Evolutionary conservation across 2,797 vertebrate species (phyloP).

Genomic region (Anguilla obscura): DNA sequence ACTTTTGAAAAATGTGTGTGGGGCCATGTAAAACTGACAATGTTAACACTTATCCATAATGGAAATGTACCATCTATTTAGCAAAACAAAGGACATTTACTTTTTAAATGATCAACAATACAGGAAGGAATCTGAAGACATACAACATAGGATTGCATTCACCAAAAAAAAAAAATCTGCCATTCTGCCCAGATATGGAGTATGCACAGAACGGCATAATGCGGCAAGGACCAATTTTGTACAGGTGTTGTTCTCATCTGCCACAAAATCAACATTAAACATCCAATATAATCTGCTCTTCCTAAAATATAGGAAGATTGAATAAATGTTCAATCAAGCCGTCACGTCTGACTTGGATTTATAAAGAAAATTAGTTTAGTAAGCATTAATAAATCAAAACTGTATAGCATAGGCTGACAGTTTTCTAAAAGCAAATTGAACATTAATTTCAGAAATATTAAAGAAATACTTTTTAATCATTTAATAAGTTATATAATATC

Average conservation of each 20-base stretch:
- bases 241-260: constrained; percentile 29
- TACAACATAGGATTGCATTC: constrained; percentile 25
- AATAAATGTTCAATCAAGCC: constrained; percentile 31
- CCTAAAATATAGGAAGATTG: constrained; percentile 28
- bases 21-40: constrained; percentile 45
- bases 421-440: background rate
- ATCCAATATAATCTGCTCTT: constrained; percentile 16
- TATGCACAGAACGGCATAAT: constrained; percentile 46
- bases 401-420: background rate
- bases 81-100: constrained; percentile 46
- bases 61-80: constrained; percentile 44
- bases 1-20: constrained; percentile 33
- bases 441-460: background rate
- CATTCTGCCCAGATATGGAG: constrained; percentile 22
- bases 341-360: constrained; percentile 16
- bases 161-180: constrained; percentile 35
- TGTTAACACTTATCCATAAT: constrained; percentile 41
- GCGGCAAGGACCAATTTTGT: constrained; percentile 4
- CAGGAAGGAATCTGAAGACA: constrained; percentile 44
- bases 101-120: constrained; percentile 40
- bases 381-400: background rate
- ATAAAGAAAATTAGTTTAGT: constrained; percentile 31
- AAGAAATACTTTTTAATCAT: background rate
- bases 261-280: constrained; percentile 36
- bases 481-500: background rate